Percentiles rank a stretch among this genome's conserved stretches.
These are phyloP conservation scores for Cebuella pygmaea DNA, from an alignment of 2,797 vertebrate genomes.

Conservation along the genomic window DNA sequence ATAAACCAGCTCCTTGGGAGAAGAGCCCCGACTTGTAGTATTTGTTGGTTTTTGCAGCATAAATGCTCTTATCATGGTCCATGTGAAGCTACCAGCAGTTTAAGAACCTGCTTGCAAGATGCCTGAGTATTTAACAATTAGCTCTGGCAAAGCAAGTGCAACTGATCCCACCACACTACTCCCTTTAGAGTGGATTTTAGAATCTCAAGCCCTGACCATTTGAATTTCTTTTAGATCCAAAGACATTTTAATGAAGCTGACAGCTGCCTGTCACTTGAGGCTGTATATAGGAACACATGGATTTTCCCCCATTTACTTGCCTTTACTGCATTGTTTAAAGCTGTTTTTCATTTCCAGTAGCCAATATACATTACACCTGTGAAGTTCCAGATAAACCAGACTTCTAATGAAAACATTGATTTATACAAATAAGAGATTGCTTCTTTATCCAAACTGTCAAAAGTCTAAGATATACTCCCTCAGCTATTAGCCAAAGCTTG, in stretches of 20 bases:
- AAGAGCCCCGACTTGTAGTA: not conserved
- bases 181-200: not conserved
- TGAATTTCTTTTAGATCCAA: not conserved
- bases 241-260: not conserved
- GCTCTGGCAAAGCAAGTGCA: not conserved
- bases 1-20: not conserved
- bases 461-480: constrained; percentile 44
- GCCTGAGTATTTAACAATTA: not conserved
- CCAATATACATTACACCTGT: not conserved
- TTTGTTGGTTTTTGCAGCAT: not conserved
- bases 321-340: not conserved
- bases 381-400: not conserved
- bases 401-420: not conserved
- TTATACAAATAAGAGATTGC: constrained; percentile 22
- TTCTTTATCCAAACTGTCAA: constrained; percentile 7
- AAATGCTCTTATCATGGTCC: not conserved
- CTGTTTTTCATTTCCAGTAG: constrained; percentile 34
- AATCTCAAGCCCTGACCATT: not conserved
- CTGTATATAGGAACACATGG: not conserved
- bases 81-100: not conserved
- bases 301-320: not conserved
- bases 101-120: not conserved
- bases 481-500: constrained; percentile 71
- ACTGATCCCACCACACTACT: not conserved
- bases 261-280: not conserved